These are phyloP conservation scores for Artibeus jamaicensis DNA, from an alignment of 2,797 vertebrate genomes.

Conservation along the genomic window DNA sequence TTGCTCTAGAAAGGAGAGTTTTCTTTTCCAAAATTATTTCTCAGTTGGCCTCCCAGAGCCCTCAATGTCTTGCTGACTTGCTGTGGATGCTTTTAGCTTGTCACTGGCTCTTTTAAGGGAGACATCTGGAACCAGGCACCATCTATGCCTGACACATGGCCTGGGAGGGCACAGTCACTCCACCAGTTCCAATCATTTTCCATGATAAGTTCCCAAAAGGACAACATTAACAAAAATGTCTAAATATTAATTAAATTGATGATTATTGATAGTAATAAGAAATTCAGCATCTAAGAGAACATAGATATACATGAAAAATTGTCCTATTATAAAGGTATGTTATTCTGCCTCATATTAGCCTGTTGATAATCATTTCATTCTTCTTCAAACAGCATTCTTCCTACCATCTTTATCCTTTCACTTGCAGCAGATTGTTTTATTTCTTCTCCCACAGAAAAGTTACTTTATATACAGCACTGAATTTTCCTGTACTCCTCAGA, in stretches of 20 bases:
- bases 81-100: conserved; percentile 13
- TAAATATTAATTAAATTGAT: not conserved
- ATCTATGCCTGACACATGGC: not conserved
- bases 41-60: not conserved
- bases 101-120: not conserved
- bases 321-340: not conserved
- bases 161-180: not conserved
- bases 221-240: not conserved
- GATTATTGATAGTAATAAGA: not conserved
- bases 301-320: not conserved
- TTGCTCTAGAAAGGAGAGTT: conserved; percentile 37
- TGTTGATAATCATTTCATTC: not conserved
- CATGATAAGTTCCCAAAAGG: not conserved
- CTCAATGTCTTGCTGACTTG: not conserved
- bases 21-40: conserved; percentile 28
- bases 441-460: not conserved
- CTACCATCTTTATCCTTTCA: not conserved
- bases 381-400: not conserved
- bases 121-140: not conserved
- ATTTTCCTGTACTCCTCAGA: not conserved
- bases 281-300: not conserved
- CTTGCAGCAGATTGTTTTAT: not conserved
- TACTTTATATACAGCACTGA: not conserved
- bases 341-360: not conserved
- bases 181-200: not conserved